These are phyloP conservation scores for Eucidaris tribuloides DNA, from an alignment of 35 echinoderm and acorn worm species.

Conservation along the genomic window DNA sequence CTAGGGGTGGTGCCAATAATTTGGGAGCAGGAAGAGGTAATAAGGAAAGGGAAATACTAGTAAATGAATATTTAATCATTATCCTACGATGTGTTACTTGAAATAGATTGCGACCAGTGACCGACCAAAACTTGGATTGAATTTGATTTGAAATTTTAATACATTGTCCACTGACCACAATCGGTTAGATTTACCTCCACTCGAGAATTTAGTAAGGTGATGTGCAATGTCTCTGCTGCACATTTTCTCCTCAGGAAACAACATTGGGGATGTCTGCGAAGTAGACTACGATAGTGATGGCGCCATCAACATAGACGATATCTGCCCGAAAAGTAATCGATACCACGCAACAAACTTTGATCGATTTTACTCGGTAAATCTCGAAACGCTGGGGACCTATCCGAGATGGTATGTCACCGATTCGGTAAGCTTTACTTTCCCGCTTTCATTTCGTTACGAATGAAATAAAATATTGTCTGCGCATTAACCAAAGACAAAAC, in stretches of 20 bases:
- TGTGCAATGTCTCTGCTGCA: neutral
- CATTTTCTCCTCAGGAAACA: conserved; percentile 48
- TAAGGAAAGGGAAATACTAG: no score
- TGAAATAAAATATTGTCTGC: no score
- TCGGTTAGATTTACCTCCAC: neutral
- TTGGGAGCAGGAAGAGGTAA: no score
- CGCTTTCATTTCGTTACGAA: no score
- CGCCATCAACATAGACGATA: conserved; percentile 44
- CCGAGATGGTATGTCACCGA: neutral
- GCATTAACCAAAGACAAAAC: no score
- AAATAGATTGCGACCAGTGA: neutral
- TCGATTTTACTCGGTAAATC: neutral
- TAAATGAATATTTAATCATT: no score
- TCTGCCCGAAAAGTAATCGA: conserved; percentile 66
- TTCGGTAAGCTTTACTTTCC: no score
- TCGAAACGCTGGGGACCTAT: neutral
- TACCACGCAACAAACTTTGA: conserved; percentile 59
- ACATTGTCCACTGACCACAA: neutral
- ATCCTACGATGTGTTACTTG: neutral
- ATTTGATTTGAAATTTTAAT: neutral
- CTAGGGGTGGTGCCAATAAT: no score
- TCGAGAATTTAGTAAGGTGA: neutral
- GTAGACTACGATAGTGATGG: conserved; percentile 86
- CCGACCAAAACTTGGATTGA: neutral
- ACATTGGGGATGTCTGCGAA: conserved; percentile 69